Evolutionary conservation across 2,797 vertebrate genomes (phyloP).

Genomic region (Sebastes iracundus): DNA sequence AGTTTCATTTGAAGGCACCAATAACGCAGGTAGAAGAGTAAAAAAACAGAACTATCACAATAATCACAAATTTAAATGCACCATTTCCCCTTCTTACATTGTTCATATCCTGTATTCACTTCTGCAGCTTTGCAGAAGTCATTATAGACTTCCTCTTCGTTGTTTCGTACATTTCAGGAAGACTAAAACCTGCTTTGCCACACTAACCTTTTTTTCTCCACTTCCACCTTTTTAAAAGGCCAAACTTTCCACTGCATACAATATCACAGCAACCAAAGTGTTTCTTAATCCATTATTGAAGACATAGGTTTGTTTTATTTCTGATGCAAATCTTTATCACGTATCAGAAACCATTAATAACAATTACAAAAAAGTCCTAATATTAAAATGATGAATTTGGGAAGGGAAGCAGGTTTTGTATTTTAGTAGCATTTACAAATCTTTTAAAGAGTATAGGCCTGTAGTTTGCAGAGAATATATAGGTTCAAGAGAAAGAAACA

Average conservation of each 20-base stretch:
- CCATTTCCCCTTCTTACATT: not conserved
- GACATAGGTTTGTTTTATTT: not conserved
- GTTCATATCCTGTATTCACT: not conserved
- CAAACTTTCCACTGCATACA: no score
- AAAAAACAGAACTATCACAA: not conserved
- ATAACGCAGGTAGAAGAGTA: no score
- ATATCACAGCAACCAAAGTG: no score
- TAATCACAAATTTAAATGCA: not conserved
- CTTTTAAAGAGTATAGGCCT: not conserved
- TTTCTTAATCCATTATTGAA: not conserved
- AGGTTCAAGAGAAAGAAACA: not conserved
- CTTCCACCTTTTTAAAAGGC: not conserved
- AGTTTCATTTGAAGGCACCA: no score
- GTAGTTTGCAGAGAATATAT: not conserved
- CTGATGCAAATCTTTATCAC: not conserved
- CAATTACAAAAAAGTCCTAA: rapidly evolving
- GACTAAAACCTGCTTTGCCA: not conserved
- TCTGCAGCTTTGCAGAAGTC: conserved; percentile 3
- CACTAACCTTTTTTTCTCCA: not conserved
- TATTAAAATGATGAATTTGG: not conserved
- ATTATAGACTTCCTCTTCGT: not conserved
- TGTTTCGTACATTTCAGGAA: not conserved
- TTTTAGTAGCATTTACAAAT: not conserved
- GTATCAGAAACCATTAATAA: not conserved
- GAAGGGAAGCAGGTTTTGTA: not conserved